Conservation (phyloP, 2,797 vertebrate genomes). For the Hypotaenidia okinawae region DNA sequence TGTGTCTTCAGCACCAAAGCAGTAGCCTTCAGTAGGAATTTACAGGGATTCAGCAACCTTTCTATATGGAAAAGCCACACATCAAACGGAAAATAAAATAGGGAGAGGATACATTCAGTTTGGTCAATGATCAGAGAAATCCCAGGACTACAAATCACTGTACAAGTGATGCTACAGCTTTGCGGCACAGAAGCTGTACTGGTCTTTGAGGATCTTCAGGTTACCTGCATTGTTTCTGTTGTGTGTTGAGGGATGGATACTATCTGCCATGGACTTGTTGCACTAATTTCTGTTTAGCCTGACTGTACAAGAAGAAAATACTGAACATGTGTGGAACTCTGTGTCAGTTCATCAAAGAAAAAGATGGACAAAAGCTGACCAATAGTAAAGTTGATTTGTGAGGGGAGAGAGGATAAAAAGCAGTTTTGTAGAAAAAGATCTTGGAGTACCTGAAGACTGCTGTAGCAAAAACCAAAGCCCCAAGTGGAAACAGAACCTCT, state of each 20-base stretch:
- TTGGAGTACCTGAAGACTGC: not conserved
- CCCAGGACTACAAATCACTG: not conserved
- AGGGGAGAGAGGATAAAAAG: not conserved
- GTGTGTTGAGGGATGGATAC: not conserved
- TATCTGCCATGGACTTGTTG: not conserved
- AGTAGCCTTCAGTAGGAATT: not conserved
- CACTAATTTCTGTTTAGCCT: not conserved
- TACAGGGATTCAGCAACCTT: not conserved
- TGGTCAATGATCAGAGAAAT: not conserved
- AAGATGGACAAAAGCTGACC: not conserved
- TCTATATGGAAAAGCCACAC: not conserved
- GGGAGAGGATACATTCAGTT: not conserved
- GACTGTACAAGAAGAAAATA: not conserved
- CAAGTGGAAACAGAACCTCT: not conserved
- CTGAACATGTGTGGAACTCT: not conserved
- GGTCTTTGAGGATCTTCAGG: not conserved
- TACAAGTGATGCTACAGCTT: not conserved
- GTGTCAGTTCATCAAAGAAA: not conserved
- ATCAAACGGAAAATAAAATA: not conserved
- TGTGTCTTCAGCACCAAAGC: not conserved
- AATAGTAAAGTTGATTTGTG: not conserved
- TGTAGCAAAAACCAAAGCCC: not conserved
- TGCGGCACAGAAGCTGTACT: not conserved
- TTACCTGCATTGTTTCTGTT: not conserved
- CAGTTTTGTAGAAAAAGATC: not conserved